phyloP scores from a whole-genome alignment of 2,113 vertebrate species.

The Bagarius yarrelli region DNA sequence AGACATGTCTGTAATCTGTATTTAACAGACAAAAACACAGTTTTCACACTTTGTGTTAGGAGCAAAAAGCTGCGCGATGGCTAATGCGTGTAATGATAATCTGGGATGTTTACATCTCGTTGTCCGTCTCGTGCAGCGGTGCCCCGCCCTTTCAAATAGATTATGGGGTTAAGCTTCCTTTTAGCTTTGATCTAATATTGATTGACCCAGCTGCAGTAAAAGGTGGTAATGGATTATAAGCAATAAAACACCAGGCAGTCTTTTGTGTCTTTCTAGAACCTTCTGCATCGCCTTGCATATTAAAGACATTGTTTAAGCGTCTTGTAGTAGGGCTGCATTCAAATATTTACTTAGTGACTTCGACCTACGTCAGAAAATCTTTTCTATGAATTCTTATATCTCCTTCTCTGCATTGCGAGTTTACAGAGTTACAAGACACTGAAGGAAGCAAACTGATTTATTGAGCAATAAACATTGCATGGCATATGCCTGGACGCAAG shows the following conservation, averaged over 20 bases:
- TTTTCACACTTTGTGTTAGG: neutral
- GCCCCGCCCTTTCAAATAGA: constrained; percentile 51
- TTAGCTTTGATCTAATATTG: constrained; percentile 71
- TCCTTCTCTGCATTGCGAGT: neutral
- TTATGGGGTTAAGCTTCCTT: constrained; percentile 54
- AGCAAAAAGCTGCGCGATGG: neutral
- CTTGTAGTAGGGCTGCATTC: constrained; percentile 10
- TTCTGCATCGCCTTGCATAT: neutral
- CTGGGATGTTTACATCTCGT: constrained; percentile 52
- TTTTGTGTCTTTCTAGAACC: neutral
- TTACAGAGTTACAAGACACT: constrained; percentile 5
- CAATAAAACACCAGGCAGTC: constrained; percentile 4
- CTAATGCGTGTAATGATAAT: constrained; percentile 53
- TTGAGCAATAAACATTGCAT: constrained; percentile 21
- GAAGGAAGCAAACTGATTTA: constrained; percentile 26
- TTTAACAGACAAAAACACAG: neutral
- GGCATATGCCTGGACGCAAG: neutral
- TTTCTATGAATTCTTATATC: constrained; percentile 17
- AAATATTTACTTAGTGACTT: constrained; percentile 23
- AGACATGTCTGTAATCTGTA: constrained; percentile 12
- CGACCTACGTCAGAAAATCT: neutral
- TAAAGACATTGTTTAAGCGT: neutral
- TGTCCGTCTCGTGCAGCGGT: constrained; percentile 37
- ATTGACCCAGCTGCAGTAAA: constrained; percentile 65
- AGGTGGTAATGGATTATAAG: constrained; percentile 59